Conservation (phyloP, 2,888 invertebrate species). For the Drosophila mimica region DNA sequence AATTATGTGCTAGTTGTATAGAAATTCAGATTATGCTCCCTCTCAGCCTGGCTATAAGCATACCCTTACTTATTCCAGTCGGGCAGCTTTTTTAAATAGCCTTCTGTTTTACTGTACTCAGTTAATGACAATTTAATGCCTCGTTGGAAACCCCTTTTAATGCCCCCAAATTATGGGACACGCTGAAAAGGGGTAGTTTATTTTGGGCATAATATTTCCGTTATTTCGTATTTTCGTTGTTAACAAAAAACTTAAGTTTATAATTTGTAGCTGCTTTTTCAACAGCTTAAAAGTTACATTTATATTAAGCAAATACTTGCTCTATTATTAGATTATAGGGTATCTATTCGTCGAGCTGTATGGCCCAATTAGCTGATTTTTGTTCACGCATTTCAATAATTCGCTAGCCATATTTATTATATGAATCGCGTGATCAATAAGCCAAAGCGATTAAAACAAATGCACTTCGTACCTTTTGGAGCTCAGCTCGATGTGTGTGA, state of each 20-base stretch:
- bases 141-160: constrained; percentile 13
- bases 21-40: constrained; percentile 21
- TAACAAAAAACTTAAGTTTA: background rate
- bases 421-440: constrained; percentile 67
- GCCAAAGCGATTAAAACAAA: constrained; percentile 76
- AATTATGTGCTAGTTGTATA: constrained; percentile 49
- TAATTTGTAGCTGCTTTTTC: background rate
- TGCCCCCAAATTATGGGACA: constrained; percentile 5
- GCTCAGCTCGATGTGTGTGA: background rate
- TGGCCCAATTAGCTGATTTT: background rate
- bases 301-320: background rate
- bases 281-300: background rate
- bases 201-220: background rate
- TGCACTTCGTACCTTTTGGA: constrained; percentile 55
- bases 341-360: background rate
- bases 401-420: constrained; percentile 31
- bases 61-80: background rate
- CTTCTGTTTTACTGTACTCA: constrained; percentile 30
- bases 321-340: background rate
- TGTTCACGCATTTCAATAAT: constrained; percentile 14
- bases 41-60: constrained; percentile 5
- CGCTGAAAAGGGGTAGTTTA: background rate
- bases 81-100: constrained; percentile 49
- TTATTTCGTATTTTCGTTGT: background rate
- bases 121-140: constrained; percentile 60